Base-by-base conservation (phyloP, 2,888 invertebrate genomes). In the Caenorhabditis doughertyi region DNA sequence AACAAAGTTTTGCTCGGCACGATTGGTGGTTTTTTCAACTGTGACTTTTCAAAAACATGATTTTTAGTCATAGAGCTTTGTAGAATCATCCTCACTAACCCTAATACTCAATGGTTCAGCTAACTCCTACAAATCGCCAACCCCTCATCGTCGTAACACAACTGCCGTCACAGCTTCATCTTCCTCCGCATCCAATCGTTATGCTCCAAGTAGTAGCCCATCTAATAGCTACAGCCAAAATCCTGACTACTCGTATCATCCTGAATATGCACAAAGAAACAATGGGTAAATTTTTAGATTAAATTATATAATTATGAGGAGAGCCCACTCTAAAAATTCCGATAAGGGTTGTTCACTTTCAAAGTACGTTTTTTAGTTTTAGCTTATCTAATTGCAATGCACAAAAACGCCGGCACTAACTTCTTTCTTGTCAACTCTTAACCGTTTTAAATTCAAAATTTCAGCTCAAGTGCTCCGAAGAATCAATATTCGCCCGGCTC, bases 131-230 rank as follows among this genome's bases (percentile, higher is more conserved):
- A 88, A 88, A 64, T 87, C 87, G 60, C 87, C 88, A 29, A 79
- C 83, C 5, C 87, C 88, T 53, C 84, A 85, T 42, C 82, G 87
- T 21, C 84, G 88, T 27, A 87, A 88, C 76, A 88, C 87, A 9
- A 84, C 84, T 18, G 79, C 77, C 27, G 58, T 65, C 23, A 32
- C 77, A 13, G 67, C 71, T 65, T 67, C 71, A 21, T 56, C 82
- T 11, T 55, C 65, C 21, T n/a, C 72, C 44, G 29, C 76, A 21
- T 70, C 70, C n/a, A 81, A 51, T 21, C 68, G 74, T 44, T 80
- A 80, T 73, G 56, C 67, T 42, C 72, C 72, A 13, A 67, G 23
- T 55, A 51, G 51, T 29, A 70, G 56, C 51, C 55, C 64, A 11
- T 51, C 77, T 16, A 62, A 27, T 44, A 60, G 39, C 47, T 73